Base-by-base conservation (phyloP, 1,140 invertebrate genomes). In the Trichonephila clavipes region DNA sequence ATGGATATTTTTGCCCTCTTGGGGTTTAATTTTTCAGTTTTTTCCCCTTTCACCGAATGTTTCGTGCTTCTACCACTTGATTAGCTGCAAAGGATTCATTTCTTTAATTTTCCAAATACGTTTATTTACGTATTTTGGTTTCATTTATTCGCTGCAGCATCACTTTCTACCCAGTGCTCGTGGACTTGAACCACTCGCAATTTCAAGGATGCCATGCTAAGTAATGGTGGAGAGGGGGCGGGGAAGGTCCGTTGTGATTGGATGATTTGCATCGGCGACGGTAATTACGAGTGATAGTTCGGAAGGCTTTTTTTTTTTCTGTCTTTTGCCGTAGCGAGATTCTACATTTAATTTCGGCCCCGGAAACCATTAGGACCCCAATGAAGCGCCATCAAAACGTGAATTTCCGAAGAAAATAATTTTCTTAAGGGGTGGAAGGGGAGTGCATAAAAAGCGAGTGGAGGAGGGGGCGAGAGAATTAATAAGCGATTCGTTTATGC, bases 401-500 rank as follows among this genome's bases (percentile, higher is more conserved):
- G 66, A 69, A 24, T 69, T 69, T n/a, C 64, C 21, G 14, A 10
- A 69, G 64, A 69, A 69, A 69, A 69, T 69, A 8, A 21, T 69
- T 69, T 69, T 69, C 66, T 69, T 10, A 24, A n/a, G 12, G 34
- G 66, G n/a, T 28, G 24, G 66, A 24, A 24, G n/a, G 14, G n/a
- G n/a, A n/a, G n/a, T 24, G 3, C 6, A n/a, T 2, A 28, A 69
- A 24, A 8, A 69, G 8, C 21, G 66, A 69, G 0, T 2, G 44
- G 44, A n/a, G n/a, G 66, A 14, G 10, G n/a, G 2, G n/a, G 21
- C 6, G n/a, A 24, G 24, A 14, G 66, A 69, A 69, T 69, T 69
- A 69, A 69, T 69, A 69, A 69, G 66, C 66, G 66, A 28, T 69
- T 69, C 66, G 66, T 69, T 69, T 69, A 69, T 69, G 66, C 66